Evolutionary conservation across 2,888 invertebrate genomes (phyloP), one percentile per base, ranked within the genome.

Genomic region (Listrodromus nycthemerus): DNA sequence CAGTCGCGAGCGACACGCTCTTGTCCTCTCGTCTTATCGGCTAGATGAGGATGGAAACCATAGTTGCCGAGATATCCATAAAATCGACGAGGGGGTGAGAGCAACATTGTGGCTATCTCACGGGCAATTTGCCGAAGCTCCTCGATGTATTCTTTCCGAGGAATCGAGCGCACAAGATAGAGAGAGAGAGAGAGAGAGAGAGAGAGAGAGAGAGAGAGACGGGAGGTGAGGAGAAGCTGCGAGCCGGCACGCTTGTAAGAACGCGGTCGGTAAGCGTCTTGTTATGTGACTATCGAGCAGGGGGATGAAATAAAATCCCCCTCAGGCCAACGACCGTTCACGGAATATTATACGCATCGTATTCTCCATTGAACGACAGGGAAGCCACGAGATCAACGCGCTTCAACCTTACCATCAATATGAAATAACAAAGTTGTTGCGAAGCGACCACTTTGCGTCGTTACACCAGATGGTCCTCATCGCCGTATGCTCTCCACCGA

Each of bases 381-480:
- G 41, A 52, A 61, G 10, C 73, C 41, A 61, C 52, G 76, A 55
- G 66, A 75, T 63, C 79, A 79, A 79, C 71, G 58, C 50, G 48
- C 45, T 79, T 71, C 67, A 65, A 52, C 30, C 65, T 70, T 79
- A 75, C 61, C 82, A 58, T 84, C 75, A 84, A 79, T 79, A 80
- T 79, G 70, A 50, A 63, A 71, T 27, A 33, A 41, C 50, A 30
- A 73, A 61, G 52, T 67, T 69, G 76, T 76, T 76, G 58, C 73
- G 58, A 61, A 76, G 82, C 79, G 79, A 69, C 73, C 70, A 69
- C 82, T 80, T 84, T 71, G 70, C 70, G 76, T 84, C 81, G 76
- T 84, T 81, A 81, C 76, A 77, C 81, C 78, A 76, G 83, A 70
- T 80, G 83, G 77, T 78, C 67, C 74, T 84, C 81, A 84, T 78